These are phyloP conservation scores for Colletes collaris DNA, from an alignment of 2,888 invertebrate genomes.

Conservation along the genomic window DNA sequence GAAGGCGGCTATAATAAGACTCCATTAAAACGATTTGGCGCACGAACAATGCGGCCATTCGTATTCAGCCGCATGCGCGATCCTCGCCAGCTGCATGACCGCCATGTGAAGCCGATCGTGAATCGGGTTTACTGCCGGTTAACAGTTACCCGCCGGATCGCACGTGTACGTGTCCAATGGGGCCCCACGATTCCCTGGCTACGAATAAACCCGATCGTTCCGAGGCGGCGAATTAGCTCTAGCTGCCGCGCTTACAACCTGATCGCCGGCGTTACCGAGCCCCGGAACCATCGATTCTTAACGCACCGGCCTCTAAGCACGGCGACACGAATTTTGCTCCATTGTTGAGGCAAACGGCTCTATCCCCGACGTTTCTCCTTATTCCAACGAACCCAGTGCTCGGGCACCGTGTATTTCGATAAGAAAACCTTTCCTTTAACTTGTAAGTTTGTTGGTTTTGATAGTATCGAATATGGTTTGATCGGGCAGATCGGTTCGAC, in stretches of 20 bases:
- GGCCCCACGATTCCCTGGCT: conserved; percentile 57
- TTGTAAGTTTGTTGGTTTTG: too few relatives aligned
- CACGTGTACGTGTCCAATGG: conserved; percentile 68
- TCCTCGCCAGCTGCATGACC: conserved; percentile 67
- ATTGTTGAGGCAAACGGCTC: too few relatives aligned
- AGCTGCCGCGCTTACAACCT: background rate
- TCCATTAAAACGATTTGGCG: conserved; percentile 67
- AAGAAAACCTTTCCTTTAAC: too few relatives aligned
- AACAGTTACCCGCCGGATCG: conserved; percentile 67
- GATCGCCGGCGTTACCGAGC: background rate
- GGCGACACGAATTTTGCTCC: too few relatives aligned
- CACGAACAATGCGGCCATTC: conserved; percentile 67
- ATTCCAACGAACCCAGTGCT: too few relatives aligned
- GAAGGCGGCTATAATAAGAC: conserved; percentile 64
- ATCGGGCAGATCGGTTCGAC: too few relatives aligned
- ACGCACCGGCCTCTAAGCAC: too few relatives aligned
- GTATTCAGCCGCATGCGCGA: conserved; percentile 64
- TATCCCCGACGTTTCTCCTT: too few relatives aligned
- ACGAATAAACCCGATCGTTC: conserved; percentile 32
- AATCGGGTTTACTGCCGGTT: conserved; percentile 70
- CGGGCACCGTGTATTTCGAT: too few relatives aligned
- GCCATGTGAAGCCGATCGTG: conserved; percentile 70
- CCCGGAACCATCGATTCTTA: too few relatives aligned
- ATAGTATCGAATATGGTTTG: too few relatives aligned
- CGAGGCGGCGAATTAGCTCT: conserved; percentile 23